Base-by-base conservation (phyloP, 2,797 vertebrate species). In the Odontamblyopus rebecca region DNA sequence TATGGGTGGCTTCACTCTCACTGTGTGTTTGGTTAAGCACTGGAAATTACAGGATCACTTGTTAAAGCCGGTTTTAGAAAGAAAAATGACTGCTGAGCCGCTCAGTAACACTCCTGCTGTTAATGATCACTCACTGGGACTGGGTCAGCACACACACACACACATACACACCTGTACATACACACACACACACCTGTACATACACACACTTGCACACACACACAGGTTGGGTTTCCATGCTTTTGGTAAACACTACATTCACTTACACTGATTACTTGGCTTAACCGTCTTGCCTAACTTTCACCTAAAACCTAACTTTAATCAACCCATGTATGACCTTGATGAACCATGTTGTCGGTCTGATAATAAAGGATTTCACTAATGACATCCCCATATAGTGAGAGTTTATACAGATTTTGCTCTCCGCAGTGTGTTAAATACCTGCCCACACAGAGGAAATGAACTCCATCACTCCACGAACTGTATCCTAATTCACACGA, bases 111-210 rank as follows among this genome's bases (percentile, higher is more conserved):
- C 91, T 91, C 88, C 93, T 89, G 93, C 93, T 94, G 93, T 94
- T 96, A 95, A 97, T 97, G 96, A 96, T 94, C 89, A 87, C 91
- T 94, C 91, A 95, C 92, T 91, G 92, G 94, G 88, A 90, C 83
- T 90, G 89, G 92, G 91, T 87, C 86, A 82, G 72, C 54, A 73
- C 68, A 53, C 53, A 48, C 23, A 48, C 65, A 56, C 93, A 8
- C 27, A 48, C 65, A 56, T 92, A 8, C 27, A 61, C 87, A 92
- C 92, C 95, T 92, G 18, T 88, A 93, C 89, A 30, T 15, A 18
- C 59, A 32, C 59, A 27, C 54, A 4, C 23, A 27, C 26, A 92
- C 92, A 95, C 92, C 95, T 92, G 18, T 88, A 93, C 89, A 30
- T 15, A 18, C 59, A 32, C 59, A 27, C 54, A 4, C 23, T 23